Conservation (phyloP, 2,888 invertebrate species). For the Lissocephala sabroskyi region DNA sequence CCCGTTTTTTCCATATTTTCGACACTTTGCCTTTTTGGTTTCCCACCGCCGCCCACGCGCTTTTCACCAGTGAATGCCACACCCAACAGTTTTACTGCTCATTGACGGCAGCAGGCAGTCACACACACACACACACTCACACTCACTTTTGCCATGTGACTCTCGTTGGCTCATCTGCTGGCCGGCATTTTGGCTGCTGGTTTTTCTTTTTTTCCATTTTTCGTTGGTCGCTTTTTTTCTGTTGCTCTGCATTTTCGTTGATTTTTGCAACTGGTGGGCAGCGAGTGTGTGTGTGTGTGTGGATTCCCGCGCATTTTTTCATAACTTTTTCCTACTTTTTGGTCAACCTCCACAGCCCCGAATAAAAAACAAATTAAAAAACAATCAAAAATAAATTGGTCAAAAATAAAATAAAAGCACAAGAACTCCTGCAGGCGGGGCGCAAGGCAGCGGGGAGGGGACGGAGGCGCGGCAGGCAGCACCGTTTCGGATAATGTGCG, state of each 20-base stretch:
- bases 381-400: constrained; percentile 59
- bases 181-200: constrained; percentile 44
- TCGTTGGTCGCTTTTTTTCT: no score
- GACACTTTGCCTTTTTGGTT: constrained; percentile 33
- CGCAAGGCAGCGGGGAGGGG: no score
- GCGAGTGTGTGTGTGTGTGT: constrained; percentile 16
- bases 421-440: no score
- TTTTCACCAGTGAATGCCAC: constrained; percentile 19
- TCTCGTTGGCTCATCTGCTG: constrained; percentile 41
- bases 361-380: constrained; percentile 64
- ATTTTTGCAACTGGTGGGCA: constrained; percentile 32
- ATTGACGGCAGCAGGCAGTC: constrained; percentile 38
- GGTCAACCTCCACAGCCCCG: no score
- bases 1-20: constrained; percentile 40
- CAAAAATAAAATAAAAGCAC: constrained; percentile 29
- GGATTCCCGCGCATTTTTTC: constrained; percentile 26
- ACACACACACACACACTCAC: constrained; percentile 10
- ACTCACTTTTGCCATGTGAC: constrained; percentile 18
- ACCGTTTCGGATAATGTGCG: constrained; percentile 48
- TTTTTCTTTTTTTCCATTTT: constrained; percentile 24
- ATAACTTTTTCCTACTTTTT: constrained; percentile 38
- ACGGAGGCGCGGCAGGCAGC: constrained; percentile 15
- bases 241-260: constrained; percentile 25
- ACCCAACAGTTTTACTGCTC: constrained; percentile 56
- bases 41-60: constrained; percentile 1